Conservation (phyloP, 2,113 vertebrate genomes). For the Hirundichthys speculiger region DNA sequence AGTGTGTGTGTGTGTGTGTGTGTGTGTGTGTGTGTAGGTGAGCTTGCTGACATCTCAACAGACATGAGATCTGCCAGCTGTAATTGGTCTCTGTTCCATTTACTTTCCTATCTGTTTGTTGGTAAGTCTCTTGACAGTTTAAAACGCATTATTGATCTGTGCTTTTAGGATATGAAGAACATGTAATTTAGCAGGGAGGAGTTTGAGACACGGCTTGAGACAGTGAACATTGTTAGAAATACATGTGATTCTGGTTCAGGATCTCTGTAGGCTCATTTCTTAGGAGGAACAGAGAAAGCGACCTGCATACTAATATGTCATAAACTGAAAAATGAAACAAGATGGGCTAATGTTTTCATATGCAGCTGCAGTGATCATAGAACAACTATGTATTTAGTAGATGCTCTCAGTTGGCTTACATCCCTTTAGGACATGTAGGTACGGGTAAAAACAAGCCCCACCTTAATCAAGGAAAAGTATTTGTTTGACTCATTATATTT, state of each 20-base stretch:
- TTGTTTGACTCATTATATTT: no score
- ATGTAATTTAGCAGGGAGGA: conserved; percentile 45
- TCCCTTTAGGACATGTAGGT: conserved; percentile 13
- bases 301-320: conserved; percentile 34
- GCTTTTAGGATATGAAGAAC: conserved; percentile 56
- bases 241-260: conserved; percentile 54
- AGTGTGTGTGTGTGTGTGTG: not conserved
- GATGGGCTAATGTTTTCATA: conserved; percentile 35
- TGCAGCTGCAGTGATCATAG: conserved; percentile 17
- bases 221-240: conserved; percentile 18
- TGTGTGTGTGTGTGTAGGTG: conserved; percentile 45
- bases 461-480: conserved; percentile 43
- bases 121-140: conserved; percentile 47
- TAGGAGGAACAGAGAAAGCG: conserved; percentile 5
- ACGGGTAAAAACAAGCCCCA: conserved; percentile 48
- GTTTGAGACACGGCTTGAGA: conserved; percentile 17
- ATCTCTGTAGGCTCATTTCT: conserved; percentile 28
- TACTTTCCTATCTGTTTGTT: conserved; percentile 58
- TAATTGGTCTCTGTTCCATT: conserved; percentile 64
- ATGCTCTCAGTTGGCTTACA: conserved; percentile 29
- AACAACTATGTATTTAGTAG: conserved; percentile 4
- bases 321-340: conserved; percentile 52
- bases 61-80: conserved; percentile 56
- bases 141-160: conserved; percentile 61
- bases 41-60: conserved; percentile 63